Conservation (phyloP, 1,140 invertebrate species). For the Brachionus rotundiformis region DNA sequence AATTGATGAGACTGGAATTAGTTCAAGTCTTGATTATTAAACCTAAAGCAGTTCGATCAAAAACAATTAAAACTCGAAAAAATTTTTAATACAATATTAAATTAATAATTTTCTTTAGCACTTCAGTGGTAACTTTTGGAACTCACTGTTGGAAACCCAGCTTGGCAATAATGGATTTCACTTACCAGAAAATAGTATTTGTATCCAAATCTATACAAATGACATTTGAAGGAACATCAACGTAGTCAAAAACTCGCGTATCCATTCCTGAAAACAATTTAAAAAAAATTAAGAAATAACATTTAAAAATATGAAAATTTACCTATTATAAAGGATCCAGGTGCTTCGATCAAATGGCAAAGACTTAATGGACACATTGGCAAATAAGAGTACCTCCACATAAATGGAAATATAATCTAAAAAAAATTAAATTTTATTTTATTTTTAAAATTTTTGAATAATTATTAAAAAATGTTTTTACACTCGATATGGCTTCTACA, state of each 20-base stretch:
- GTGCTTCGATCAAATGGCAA: slow-evolving; percentile 84
- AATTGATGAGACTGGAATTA: too few relatives aligned
- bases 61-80: too few relatives aligned
- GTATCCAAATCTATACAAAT: slow-evolving; percentile 97
- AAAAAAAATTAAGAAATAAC: background rate
- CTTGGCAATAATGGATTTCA: too few relatives aligned
- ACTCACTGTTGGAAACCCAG: too few relatives aligned
- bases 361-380: slow-evolving; percentile 90
- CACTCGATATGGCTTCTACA: slow-evolving; percentile 93
- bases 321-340: slow-evolving; percentile 93
- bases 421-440: slow-evolving; percentile 54
- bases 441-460: background rate
- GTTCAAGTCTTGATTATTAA: too few relatives aligned
- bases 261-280: slow-evolving; percentile 58
- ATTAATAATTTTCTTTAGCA: too few relatives aligned
- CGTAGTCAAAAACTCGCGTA: slow-evolving; percentile 92
- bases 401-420: slow-evolving; percentile 90
- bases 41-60: too few relatives aligned
- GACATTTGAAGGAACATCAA: slow-evolving; percentile 91
- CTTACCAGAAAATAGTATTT: slow-evolving; percentile 71
- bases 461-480: slow-evolving; percentile 56
- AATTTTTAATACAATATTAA: too few relatives aligned
- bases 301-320: slow-evolving; percentile 71
- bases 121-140: too few relatives aligned
- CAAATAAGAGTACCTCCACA: slow-evolving; percentile 99